Evolutionary conservation across 2,888 invertebrate species (phyloP).

Genomic region (Lamellibrachia columna): DNA sequence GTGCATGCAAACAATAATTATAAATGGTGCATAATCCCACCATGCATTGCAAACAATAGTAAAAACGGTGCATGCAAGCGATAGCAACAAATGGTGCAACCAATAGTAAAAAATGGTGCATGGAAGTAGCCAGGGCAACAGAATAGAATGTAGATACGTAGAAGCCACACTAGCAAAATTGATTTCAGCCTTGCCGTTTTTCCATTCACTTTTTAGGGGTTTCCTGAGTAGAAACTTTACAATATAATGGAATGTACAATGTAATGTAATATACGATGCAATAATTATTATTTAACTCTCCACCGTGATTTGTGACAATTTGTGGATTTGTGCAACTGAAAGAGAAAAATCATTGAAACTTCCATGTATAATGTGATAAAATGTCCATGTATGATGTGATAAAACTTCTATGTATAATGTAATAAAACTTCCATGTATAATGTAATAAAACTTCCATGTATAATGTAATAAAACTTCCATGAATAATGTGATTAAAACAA

Average conservation of each 20-base stretch:
- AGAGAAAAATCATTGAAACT: background rate
- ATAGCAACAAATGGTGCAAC: background rate
- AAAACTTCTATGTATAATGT: too few species aligned
- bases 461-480: too few species aligned
- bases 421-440: too few species aligned
- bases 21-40: background rate
- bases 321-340: background rate
- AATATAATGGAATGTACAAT: too few species aligned
- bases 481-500: background rate
- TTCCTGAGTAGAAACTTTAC: background rate
- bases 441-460: too few species aligned
- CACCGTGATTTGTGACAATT: background rate
- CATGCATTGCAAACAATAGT: too few species aligned
- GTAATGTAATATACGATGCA: too few species aligned
- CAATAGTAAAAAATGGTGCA: background rate
- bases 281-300: too few species aligned
- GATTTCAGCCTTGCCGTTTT: background rate
- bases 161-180: background rate
- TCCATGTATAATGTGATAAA: too few species aligned
- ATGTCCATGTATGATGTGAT: too few species aligned
- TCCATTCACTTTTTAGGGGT: background rate
- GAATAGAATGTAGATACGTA: background rate
- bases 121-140: background rate
- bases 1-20: background rate
- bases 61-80: background rate